These are phyloP conservation scores for Rhinogobius similis DNA, from an alignment of 2,113 vertebrate species.

Conservation along the genomic window DNA sequence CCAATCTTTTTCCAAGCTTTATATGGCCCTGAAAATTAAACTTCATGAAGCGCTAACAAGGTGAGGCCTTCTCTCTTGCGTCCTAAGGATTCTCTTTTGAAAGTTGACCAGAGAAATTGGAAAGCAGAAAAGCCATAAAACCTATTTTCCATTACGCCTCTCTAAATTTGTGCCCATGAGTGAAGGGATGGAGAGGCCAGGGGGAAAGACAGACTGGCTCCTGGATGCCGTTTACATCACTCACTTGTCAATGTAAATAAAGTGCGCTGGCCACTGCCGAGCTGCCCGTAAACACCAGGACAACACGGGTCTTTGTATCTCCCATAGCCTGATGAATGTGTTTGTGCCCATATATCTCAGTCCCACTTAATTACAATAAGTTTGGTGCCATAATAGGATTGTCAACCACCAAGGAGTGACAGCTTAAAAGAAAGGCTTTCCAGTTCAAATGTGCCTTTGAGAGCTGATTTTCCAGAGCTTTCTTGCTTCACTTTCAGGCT, in stretches of 20 bases:
- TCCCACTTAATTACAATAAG: constrained; percentile 81
- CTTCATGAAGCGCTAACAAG: constrained; percentile 63
- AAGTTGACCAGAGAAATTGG: constrained; percentile 62
- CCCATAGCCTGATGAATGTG: constrained; percentile 59
- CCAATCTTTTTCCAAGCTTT: constrained; percentile 30
- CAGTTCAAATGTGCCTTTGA: constrained; percentile 82
- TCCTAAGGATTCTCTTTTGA: constrained; percentile 65
- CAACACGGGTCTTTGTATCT: constrained; percentile 61
- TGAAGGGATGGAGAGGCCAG: constrained; percentile 42
- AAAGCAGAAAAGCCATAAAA: constrained; percentile 71
- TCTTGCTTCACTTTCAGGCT: constrained; percentile 82
- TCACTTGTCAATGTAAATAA: constrained; percentile 70
- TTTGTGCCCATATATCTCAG: constrained; percentile 69
- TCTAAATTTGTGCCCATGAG: constrained; percentile 62
- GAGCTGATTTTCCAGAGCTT: constrained; percentile 82
- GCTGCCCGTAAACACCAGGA: constrained; percentile 49
- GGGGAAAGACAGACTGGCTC: constrained; percentile 58
- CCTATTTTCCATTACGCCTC: constrained; percentile 71
- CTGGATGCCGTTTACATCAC: constrained; percentile 64
- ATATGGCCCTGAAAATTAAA: constrained; percentile 55
- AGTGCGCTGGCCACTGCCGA: constrained; percentile 50
- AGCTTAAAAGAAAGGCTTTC: constrained; percentile 81
- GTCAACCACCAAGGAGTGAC: constrained; percentile 76
- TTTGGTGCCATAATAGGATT: constrained; percentile 81
- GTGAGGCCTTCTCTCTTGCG: constrained; percentile 70